Percentiles rank a stretch among this genome's conserved stretches.
These are phyloP conservation scores for Hirtodrosophila cameraria DNA, from an alignment of 2,888 invertebrate species.

Conservation along the genomic window DNA sequence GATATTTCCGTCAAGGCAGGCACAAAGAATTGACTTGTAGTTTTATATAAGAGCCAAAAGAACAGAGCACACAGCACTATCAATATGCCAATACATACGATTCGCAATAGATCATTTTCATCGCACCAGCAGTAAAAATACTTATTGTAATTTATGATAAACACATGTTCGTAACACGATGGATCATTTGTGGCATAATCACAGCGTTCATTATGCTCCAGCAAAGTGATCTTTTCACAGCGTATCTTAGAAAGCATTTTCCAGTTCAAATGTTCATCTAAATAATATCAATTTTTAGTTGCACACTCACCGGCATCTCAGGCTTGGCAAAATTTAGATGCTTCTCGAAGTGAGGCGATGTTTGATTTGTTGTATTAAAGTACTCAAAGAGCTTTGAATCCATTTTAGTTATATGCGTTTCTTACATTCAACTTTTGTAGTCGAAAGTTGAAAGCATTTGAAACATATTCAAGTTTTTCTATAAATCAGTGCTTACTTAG, in stretches of 20 bases:
- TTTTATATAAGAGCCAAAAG: constrained; percentile 33
- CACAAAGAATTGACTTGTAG: constrained; percentile 82
- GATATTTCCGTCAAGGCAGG: constrained; percentile 85
- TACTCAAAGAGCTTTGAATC: constrained; percentile 23
- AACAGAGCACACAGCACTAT: background rate
- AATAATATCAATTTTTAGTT: no score
- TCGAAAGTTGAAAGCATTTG: no score
- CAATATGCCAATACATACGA: constrained; percentile 13
- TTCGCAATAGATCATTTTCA: background rate
- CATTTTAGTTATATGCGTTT: constrained; percentile 26
- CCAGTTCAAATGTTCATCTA: no score
- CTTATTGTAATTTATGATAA: constrained; percentile 32
- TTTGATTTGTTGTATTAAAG: constrained; percentile 51
- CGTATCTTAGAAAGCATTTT: constrained; percentile 10
- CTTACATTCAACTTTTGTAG: no score
- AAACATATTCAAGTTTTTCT: no score
- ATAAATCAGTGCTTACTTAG: no score
- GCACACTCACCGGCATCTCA: constrained; percentile 15
- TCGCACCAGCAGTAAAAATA: constrained; percentile 40
- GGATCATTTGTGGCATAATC: background rate
- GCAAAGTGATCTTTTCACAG: constrained; percentile 25
- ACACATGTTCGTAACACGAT: constrained; percentile 11
- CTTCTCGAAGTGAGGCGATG: constrained; percentile 19
- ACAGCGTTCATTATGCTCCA: constrained; percentile 32
- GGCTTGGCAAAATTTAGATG: constrained; percentile 39